Percentiles rank a stretch among this genome's conserved stretches.
These are phyloP conservation scores for Toxotes chatareus DNA, from an alignment of 2,113 vertebrate genomes.

Conservation along the genomic window DNA sequence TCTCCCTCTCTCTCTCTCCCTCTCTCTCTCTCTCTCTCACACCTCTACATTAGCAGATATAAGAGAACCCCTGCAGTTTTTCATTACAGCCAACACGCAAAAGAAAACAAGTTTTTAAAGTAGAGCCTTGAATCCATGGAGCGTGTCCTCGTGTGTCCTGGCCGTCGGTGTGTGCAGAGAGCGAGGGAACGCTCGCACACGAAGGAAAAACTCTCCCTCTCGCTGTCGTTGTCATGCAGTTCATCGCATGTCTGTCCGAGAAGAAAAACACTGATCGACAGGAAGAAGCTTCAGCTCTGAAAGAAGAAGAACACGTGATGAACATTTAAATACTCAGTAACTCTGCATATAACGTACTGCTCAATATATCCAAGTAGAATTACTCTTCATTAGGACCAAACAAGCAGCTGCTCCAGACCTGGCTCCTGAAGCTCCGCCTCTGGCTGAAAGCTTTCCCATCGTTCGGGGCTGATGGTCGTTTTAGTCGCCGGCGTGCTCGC, in stretches of 20 bases:
- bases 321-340: constrained; percentile 6
- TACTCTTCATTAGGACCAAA: constrained; percentile 30
- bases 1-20: constrained; percentile 36
- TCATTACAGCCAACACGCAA: constrained; percentile 9
- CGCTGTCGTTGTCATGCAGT: constrained; percentile 83
- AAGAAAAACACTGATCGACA: constrained; percentile 69
- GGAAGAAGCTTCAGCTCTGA: constrained; percentile 26
- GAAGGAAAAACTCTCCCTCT: constrained; percentile 50
- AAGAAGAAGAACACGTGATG: background rate
- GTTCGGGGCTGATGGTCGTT: background rate
- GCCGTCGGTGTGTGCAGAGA: constrained; percentile 53
- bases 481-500: constrained; percentile 19
- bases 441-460: no score
- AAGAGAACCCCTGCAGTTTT: constrained; percentile 45
- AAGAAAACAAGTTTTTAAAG: constrained; percentile 39
- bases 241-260: constrained; percentile 89
- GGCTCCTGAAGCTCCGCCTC: background rate
- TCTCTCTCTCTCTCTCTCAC: constrained; percentile 32
- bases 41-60: constrained; percentile 32
- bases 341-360: constrained; percentile 27
- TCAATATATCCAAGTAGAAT: constrained; percentile 31
- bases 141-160: constrained; percentile 69
- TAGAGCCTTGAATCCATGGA: constrained; percentile 49
- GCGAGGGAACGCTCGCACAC: constrained; percentile 25
- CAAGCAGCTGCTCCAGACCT: background rate